Evolutionary conservation across 2,888 invertebrate species (phyloP).

Genomic region (Dysmachus trigonus): DNA sequence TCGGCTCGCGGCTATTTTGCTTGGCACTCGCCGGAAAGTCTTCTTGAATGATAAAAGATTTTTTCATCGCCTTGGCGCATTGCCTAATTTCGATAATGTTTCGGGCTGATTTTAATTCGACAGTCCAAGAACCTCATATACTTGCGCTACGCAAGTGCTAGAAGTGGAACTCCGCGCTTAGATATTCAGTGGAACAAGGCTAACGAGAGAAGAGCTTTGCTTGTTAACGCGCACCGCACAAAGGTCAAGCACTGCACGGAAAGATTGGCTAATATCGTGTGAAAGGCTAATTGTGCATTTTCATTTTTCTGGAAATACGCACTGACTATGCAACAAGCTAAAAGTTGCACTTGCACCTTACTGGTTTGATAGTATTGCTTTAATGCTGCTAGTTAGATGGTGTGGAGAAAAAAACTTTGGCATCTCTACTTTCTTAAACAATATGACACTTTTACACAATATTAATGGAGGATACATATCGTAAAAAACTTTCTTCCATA

Average conservation of each 20-base stretch:
- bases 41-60: not conserved
- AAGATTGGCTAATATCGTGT: not conserved
- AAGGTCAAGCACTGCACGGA: not conserved
- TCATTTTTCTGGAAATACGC: not conserved
- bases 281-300: not conserved
- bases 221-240: not conserved
- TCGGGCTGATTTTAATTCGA: not conserved
- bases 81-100: not conserved
- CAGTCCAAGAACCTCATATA: not conserved
- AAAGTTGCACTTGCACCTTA: not conserved
- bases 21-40: not conserved
- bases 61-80: not conserved
- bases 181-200: slow-evolving; percentile 8
- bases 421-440: too few species aligned
- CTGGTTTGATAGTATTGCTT: not conserved
- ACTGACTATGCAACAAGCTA: not conserved
- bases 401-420: too few species aligned
- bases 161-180: not conserved
- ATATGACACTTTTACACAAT: too few species aligned
- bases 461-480: too few species aligned
- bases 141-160: not conserved
- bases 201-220: not conserved
- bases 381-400: not conserved
- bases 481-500: too few species aligned
- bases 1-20: not conserved